A percentile compares a stretch with the other conserved stretches of the same genome.
These are phyloP conservation scores for Ammodytes marinus DNA, from an alignment of 2,113 vertebrate species.

Conservation along the genomic window DNA sequence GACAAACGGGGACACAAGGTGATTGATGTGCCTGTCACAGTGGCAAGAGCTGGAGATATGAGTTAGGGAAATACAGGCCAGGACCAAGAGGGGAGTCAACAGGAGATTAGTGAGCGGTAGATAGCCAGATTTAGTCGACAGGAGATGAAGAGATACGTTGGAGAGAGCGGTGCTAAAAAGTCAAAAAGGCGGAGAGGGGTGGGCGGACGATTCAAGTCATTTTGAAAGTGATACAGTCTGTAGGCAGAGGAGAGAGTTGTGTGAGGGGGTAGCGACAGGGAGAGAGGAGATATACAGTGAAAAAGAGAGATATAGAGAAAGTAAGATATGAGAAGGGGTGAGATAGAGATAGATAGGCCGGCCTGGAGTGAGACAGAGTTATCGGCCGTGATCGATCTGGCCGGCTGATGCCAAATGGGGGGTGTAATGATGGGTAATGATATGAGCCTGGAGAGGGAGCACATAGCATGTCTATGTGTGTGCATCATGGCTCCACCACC, in stretches of 20 bases:
- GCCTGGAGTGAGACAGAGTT: constrained; percentile 80
- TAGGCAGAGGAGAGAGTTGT: constrained; percentile 67
- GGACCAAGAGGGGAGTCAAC: constrained; percentile 52
- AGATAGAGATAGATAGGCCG: constrained; percentile 82
- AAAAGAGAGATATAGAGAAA: constrained; percentile 65
- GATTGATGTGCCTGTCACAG: constrained; percentile 68
- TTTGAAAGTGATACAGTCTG: constrained; percentile 76
- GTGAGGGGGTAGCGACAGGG: constrained; percentile 60
- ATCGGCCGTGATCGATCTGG: constrained; percentile 84
- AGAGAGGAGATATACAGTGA: constrained; percentile 68
- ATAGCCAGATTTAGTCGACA: constrained; percentile 53
- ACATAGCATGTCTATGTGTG: constrained; percentile 36
- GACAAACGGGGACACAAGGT: constrained; percentile 73
- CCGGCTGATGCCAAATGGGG: constrained; percentile 84
- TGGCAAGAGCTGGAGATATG: constrained; percentile 56
- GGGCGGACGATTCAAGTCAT: constrained; percentile 70
- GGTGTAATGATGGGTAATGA: constrained; percentile 86
- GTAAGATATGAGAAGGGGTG: constrained; percentile 68
- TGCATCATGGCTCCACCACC: constrained; percentile 61
- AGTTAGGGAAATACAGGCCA: constrained; percentile 53
- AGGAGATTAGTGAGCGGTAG: constrained; percentile 62
- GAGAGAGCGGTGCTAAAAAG: constrained; percentile 60
- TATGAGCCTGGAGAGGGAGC: constrained; percentile 78
- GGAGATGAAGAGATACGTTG: constrained; percentile 65
- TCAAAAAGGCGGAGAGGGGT: constrained; percentile 51